Evolutionary conservation across 2,888 invertebrate genomes (phyloP).

Genomic region (Stratiomys singularior): DNA sequence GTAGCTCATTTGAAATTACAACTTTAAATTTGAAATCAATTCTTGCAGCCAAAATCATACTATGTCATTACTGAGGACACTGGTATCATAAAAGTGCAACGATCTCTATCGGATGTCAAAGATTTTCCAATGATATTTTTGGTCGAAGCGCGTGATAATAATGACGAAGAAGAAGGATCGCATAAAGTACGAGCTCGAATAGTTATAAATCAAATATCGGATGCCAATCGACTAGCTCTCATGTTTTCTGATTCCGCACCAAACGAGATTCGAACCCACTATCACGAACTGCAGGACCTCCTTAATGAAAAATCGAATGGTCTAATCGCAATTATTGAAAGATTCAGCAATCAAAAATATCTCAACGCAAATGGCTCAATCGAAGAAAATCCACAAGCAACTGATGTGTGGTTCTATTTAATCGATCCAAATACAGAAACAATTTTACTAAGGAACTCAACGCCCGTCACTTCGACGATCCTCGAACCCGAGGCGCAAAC

Average conservation of each 20-base stretch:
- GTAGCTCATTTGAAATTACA: neutral
- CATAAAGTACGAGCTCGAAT: slow-evolving; percentile 62
- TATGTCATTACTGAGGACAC: slow-evolving; percentile 79
- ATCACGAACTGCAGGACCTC: slow-evolving; percentile 66
- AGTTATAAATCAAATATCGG: slow-evolving; percentile 77
- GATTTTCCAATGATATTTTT: slow-evolving; percentile 79
- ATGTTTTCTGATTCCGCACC: slow-evolving; percentile 80
- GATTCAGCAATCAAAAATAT: slow-evolving; percentile 80
- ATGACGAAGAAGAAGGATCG: slow-evolving; percentile 67
- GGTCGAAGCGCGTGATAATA: slow-evolving; percentile 71
- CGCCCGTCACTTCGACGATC: slow-evolving; percentile 74
- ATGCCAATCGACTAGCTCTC: slow-evolving; percentile 80
- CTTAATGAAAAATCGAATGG: slow-evolving; percentile 71
- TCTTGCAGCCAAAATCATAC: slow-evolving; percentile 65
- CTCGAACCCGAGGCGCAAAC: slow-evolving; percentile 73
- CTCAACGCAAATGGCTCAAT: slow-evolving; percentile 80
- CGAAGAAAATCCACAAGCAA: slow-evolving; percentile 75
- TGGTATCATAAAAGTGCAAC: slow-evolving; percentile 80
- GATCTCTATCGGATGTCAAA: slow-evolving; percentile 76
- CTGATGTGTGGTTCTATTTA: slow-evolving; percentile 89
- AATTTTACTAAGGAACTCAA: slow-evolving; percentile 78
- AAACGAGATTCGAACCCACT: slow-evolving; percentile 71
- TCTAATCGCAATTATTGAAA: slow-evolving; percentile 83
- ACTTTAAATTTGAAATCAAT: neutral
- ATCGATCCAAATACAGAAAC: slow-evolving; percentile 81